Evolutionary conservation across 1,140 invertebrate genomes (phyloP), one percentile per base, ranked within the genome.

Genomic region (Trypoxylus dichotomus): DNA sequence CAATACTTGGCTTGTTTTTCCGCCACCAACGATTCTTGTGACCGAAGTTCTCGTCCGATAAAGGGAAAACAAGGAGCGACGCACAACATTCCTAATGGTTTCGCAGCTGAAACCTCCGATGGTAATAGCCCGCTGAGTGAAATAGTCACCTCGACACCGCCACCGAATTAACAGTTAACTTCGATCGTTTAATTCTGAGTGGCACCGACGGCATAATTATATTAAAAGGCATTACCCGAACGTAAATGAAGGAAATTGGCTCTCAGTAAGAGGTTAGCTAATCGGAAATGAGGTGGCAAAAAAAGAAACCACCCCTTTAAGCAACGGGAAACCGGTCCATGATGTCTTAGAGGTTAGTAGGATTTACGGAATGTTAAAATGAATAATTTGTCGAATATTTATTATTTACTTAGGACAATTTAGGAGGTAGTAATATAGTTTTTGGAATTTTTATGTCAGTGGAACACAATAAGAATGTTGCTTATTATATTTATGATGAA

Each of bases 131-230:
- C n/a, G 43, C 15, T 13, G 60, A 19, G 19, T 19, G 60, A 13
- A 19, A 2, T 2, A 24, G 21, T 24, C 60, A 8, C 60, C n/a
- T 24, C 60, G 8, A 13, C 8, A 25, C 60, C 47, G 60, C n/a
- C 3, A 13, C 19, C 21, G 60, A 63, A 63, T 63, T 63, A 63
- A 63, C n/a, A 6, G 60, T 63, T 63, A 63, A 63, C 21, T 63
- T 63, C 60, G 60, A 63, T 63, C 60, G 60, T 27, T 63, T 63
- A 63, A 63, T 63, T 63, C 60, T 63, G 60, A 63, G 60, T 24
- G 60, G 60, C 60, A 25, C n/a, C 15, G 19, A 6, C 15, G 54
- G n/a, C 19, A n/a, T 63, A 63, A 63, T 63, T 63, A 63, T 63
- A 24, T 63, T 63, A 63, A 24, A 0, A 63, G 60, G 19, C 60